phyloP scores from a whole-genome alignment of 1,140 invertebrate genomes.

The Mercenaria mercenaria region DNA sequence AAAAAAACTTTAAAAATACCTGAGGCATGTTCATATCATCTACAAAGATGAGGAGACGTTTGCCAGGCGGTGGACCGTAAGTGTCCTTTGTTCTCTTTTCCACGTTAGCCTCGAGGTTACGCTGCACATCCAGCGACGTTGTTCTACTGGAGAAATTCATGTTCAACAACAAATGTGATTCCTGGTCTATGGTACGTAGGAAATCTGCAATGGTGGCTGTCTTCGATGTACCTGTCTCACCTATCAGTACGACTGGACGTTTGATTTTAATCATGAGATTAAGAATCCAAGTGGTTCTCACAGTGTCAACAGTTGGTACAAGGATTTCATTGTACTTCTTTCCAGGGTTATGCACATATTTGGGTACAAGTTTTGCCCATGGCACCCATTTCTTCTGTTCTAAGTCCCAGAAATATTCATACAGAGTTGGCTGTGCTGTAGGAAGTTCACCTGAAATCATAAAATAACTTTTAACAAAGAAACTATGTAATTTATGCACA shows the following conservation, averaged over 20 bases:
- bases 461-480: neutral
- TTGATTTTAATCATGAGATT: slow-evolving; percentile 92
- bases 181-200: slow-evolving; percentile 90
- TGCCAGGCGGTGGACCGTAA: slow-evolving; percentile 94
- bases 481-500: too few species aligned
- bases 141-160: slow-evolving; percentile 97
- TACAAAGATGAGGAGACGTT: slow-evolving; percentile 94
- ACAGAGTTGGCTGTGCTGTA: slow-evolving; percentile 89
- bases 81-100: slow-evolving; percentile 96
- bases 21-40: slow-evolving; percentile 98
- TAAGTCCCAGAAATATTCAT: slow-evolving; percentile 93
- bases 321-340: slow-evolving; percentile 93
- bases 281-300: slow-evolving; percentile 92
- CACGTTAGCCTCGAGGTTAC: slow-evolving; percentile 93
- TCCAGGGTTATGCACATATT: slow-evolving; percentile 91
- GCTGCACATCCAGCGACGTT: slow-evolving; percentile 94
- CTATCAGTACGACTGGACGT: slow-evolving; percentile 93
- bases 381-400: slow-evolving; percentile 91
- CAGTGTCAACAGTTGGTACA: slow-evolving; percentile 95
- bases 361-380: slow-evolving; percentile 92
- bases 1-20: too few species aligned
- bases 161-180: slow-evolving; percentile 89
- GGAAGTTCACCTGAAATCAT: slow-evolving; percentile 89
- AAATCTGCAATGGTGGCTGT: slow-evolving; percentile 95
- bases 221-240: slow-evolving; percentile 96